Evolutionary conservation across 2,113 vertebrate species (phyloP).

Genomic region (Rhegmatorhina hoffmannsi): DNA sequence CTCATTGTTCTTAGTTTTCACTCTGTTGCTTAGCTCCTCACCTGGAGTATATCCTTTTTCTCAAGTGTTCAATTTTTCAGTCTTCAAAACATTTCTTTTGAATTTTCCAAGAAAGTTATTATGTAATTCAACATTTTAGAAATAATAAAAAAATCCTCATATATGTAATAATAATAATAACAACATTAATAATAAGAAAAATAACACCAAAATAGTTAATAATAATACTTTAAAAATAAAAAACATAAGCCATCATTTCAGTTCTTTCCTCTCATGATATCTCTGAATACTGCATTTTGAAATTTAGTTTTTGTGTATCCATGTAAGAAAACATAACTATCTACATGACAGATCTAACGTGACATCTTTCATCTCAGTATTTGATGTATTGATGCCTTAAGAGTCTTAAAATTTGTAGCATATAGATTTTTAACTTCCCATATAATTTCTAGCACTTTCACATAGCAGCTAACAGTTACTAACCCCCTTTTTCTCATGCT

Average conservation of each 20-base stretch:
- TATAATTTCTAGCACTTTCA: too few species aligned
- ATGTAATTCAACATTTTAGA: neutral
- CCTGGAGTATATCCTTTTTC: neutral
- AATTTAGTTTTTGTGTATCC: neutral
- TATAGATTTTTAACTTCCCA: too few species aligned
- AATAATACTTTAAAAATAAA: neutral
- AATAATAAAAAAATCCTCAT: neutral
- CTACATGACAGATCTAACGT: neutral
- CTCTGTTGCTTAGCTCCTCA: neutral
- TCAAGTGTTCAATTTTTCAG: neutral
- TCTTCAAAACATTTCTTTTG: neutral
- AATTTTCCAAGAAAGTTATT: neutral
- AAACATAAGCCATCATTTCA: neutral
- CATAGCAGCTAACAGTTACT: too few species aligned
- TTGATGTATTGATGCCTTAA: neutral
- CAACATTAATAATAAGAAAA: neutral
- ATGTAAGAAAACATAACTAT: neutral
- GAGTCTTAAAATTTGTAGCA: too few species aligned
- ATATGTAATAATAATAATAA: neutral
- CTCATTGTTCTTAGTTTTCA: neutral
- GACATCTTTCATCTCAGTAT: neutral
- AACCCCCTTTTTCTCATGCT: too few species aligned
- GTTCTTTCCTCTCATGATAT: neutral
- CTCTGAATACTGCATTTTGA: neutral
- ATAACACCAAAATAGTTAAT: neutral